A percentile compares a stretch with the other conserved stretches of the same genome.
These are phyloP conservation scores for Picus viridis DNA, from an alignment of 2,797 vertebrate species.

Conservation along the genomic window DNA sequence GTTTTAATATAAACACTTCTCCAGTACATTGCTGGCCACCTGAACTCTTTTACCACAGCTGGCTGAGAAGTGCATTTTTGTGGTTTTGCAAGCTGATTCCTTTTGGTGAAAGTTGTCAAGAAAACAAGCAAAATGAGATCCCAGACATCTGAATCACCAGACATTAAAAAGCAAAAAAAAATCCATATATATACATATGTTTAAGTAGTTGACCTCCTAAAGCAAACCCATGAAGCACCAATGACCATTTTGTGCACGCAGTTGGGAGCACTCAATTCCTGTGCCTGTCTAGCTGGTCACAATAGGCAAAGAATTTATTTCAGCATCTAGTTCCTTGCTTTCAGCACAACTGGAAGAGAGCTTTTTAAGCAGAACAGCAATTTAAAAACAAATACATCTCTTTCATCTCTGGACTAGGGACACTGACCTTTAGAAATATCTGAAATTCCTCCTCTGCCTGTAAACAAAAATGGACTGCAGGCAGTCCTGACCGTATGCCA, in stretches of 20 bases:
- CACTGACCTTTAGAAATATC: conserved; percentile 38
- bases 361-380: background rate
- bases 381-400: conserved; percentile 10
- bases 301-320: background rate
- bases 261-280: background rate
- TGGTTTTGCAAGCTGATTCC: conserved; percentile 67
- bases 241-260: background rate
- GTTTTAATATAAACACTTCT: background rate
- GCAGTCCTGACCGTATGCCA: conserved; percentile 12
- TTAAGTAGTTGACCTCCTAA: conserved; percentile 31
- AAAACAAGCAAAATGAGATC: conserved; percentile 60
- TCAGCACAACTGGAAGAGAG: background rate
- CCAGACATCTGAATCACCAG: conserved; percentile 72
- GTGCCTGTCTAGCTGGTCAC: background rate
- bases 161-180: background rate
- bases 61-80: conserved; percentile 67
- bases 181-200: background rate
- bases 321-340: background rate
- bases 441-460: conserved; percentile 40
- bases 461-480: conserved; percentile 49
- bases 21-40: background rate
- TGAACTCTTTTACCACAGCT: conserved; percentile 25
- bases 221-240: background rate
- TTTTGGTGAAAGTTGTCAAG: conserved; percentile 60
- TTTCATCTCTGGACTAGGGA: background rate